Percentiles rank a stretch among this genome's conserved stretches.
Evolutionary conservation across 2,113 vertebrate species (phyloP).

Genomic region (Archocentrus centrarchus): DNA sequence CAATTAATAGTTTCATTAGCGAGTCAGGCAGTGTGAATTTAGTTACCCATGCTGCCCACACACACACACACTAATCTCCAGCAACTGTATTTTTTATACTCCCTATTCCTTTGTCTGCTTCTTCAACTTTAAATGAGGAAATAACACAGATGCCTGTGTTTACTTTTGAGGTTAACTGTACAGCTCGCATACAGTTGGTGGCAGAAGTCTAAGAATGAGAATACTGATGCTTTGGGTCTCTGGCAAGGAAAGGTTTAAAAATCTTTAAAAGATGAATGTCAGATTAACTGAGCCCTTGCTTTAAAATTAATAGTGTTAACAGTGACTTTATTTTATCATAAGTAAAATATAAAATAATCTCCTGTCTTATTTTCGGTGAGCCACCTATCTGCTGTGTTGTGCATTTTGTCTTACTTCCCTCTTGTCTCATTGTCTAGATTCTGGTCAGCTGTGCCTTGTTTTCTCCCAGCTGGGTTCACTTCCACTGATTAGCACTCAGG

Average conservation of each 20-base stretch:
- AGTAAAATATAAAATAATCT: no score
- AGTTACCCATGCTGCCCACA: slow-evolving; percentile 27
- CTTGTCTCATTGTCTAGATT: no score
- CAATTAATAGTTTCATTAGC: slow-evolving; percentile 77
- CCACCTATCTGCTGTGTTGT: no score
- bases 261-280: background rate
- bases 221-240: no score
- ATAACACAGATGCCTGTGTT: background rate
- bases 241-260: background rate
- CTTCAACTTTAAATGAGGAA: background rate
- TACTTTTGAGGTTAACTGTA: background rate
- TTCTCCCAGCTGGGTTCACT: no score
- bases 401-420: no score
- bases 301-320: background rate
- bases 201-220: background rate
- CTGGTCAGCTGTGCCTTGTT: no score
- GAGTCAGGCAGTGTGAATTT: slow-evolving; percentile 55
- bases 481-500: no score
- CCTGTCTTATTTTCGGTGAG: no score
- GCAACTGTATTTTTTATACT: background rate
- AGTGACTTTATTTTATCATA: background rate
- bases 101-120: background rate
- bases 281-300: background rate
- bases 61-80: slow-evolving; percentile 23
- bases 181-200: background rate